Base-by-base conservation (phyloP, 35 echinoderm and acorn worm species). In the Ophiothrix spiculata region DNA sequence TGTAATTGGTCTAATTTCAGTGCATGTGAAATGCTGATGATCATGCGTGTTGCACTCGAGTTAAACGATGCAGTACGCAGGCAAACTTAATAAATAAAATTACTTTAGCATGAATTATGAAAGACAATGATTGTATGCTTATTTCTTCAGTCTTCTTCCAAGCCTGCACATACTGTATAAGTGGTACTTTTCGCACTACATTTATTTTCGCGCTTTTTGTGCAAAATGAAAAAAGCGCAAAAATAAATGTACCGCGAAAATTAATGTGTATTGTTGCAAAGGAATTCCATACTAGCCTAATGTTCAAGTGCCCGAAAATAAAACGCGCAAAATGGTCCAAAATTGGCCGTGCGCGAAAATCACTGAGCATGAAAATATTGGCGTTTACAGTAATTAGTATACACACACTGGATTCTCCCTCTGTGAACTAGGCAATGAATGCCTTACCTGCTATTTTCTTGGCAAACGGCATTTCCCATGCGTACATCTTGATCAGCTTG, bases 401-500 rank as follows among this genome's bases (percentile, higher is more conserved):
- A 13, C 4, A 13, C 6, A 8, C 25, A 76, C 28, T 0, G 13
- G n/a, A 23, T 64, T 1, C 64, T 6, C 13, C 23, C n/a, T 31
- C 0, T 31, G 15, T 32, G 14, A 15, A 32, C 1, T 16, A 0
- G 37, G 1, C 32, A 23, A 33, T n/a, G n/a, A 64, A 14, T 76
- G 3, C 77, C 85, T 38, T 89, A 93, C 91, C 80, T 69, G 81
- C 46, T 39, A 93, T 93, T 75, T 77, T 40, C 19, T 77, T 39
- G 8, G 81, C 73, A 46, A 93, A 93, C 21, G 91, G 83, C 17
- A 79, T 45, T 34, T 93, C 91, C 91, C 91, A 93, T 23, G 91
- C 91, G 37, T 93, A 93, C 91, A 93, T 93, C 76, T 93, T 93
- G 76, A 93, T 93, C 4, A 93, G 86, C 46, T 93, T 93, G 36